Percentiles rank a stretch among this genome's conserved stretches.
These are phyloP conservation scores for Axinella damicornis DNA, from an alignment of 37 sponge, comb jelly and placozoan genomes.

Conservation along the genomic window DNA sequence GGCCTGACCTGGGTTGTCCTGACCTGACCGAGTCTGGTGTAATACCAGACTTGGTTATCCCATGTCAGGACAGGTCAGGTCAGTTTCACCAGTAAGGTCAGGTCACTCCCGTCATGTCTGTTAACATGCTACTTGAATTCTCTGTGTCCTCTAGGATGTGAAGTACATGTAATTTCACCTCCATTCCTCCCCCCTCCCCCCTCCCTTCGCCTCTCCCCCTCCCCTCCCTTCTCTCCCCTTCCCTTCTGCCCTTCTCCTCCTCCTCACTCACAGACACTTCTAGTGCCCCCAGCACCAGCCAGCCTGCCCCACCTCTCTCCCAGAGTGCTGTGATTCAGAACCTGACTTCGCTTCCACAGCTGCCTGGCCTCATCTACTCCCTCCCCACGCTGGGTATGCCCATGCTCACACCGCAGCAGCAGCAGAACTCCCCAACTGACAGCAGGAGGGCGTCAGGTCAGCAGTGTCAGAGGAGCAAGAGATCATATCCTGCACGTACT, in stretches of 20 bases:
- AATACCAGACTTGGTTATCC: too few species aligned
- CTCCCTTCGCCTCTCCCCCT: background rate
- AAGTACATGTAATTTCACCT: too few species aligned
- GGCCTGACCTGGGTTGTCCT: too few species aligned
- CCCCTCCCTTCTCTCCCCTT: background rate
- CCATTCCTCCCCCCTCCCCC: constrained; percentile 48
- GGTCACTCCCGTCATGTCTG: background rate
- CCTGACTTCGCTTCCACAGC: background rate
- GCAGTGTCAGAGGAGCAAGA: too few species aligned
- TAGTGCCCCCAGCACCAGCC: background rate
- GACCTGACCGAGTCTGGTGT: too few species aligned
- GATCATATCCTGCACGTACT: too few species aligned
- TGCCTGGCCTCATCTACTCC: constrained; percentile 20
- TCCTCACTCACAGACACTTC: background rate
- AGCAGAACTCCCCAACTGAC: background rate
- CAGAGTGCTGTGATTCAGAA: background rate
- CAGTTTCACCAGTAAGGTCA: too few species aligned
- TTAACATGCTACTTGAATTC: background rate
- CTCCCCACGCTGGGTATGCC: constrained; percentile 13
- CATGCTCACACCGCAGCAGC: background rate
- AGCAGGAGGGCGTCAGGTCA: too few species aligned
- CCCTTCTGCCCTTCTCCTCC: background rate
- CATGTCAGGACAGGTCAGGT: too few species aligned
- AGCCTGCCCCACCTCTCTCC: background rate
- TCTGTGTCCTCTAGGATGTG: background rate